These are phyloP conservation scores for Andrena dorsata DNA, from an alignment of 2,888 invertebrate species.

Conservation along the genomic window DNA sequence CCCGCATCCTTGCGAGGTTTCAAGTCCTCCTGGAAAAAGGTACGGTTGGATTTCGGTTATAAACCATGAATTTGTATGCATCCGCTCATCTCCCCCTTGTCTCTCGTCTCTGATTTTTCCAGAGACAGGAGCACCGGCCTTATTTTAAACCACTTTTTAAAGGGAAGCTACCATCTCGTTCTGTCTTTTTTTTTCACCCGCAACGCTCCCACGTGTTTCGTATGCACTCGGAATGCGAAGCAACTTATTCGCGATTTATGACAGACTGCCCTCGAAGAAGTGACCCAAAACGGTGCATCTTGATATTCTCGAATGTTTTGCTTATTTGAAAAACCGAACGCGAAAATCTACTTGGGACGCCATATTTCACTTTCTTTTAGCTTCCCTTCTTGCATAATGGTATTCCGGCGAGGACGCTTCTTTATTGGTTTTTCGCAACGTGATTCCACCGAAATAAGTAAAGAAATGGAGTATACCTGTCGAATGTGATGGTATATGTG, in stretches of 20 bases:
- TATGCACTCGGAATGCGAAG: conserved; percentile 39
- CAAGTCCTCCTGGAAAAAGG: conserved; percentile 74
- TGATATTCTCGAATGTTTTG: not conserved
- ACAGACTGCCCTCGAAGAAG: conserved; percentile 33
- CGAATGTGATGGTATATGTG: too few species aligned
- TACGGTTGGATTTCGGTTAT: conserved; percentile 36
- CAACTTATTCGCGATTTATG: conserved; percentile 45
- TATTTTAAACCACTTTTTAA: conserved; percentile 13
- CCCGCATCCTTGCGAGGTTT: conserved; percentile 83
- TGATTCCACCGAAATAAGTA: too few species aligned
- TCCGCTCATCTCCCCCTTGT: conserved; percentile 13
- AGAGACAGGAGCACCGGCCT: not conserved
- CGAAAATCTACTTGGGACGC: not conserved
- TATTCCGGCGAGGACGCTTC: not conserved
- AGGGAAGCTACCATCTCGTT: not conserved
- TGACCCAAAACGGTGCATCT: conserved; percentile 1
- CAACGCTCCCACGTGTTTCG: conserved; percentile 10
- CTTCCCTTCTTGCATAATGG: not conserved
- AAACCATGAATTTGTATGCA: conserved; percentile 49
- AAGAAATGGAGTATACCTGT: too few species aligned
- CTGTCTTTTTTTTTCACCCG: not conserved
- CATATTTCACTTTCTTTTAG: conserved; percentile 17
- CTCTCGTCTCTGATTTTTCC: conserved; percentile 27
- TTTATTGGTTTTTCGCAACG: not conserved
- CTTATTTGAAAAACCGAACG: not conserved